These are phyloP conservation scores for Lepidocyrtinus sp. DNA, from an alignment of 2,888 invertebrate genomes.

Conservation along the genomic window DNA sequence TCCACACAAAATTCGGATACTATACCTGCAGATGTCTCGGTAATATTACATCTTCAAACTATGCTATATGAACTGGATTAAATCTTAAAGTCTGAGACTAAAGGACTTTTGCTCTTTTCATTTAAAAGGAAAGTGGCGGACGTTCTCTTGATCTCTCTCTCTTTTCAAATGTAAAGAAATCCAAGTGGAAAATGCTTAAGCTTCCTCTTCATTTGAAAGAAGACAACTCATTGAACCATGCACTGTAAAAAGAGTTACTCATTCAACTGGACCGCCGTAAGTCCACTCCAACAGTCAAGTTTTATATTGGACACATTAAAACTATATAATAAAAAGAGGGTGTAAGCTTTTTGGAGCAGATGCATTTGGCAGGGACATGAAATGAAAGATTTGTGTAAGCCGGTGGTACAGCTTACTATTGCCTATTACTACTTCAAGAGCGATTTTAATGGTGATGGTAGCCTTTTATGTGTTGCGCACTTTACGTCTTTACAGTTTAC, in stretches of 20 bases:
- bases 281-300: not conserved
- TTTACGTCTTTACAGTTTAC: slow-evolving; percentile 37
- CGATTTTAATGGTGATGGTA: slow-evolving; percentile 20
- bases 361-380: slow-evolving; percentile 40
- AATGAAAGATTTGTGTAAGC: slow-evolving; percentile 19
- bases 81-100: too few relatives aligned
- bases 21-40: too few relatives aligned
- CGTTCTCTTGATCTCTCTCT: slow-evolving; percentile 26
- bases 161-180: slow-evolving; percentile 24
- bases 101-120: not conserved
- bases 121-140: slow-evolving; percentile 21
- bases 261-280: not conserved
- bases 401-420: slow-evolving; percentile 1
- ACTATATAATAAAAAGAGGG: slow-evolving; percentile 9
- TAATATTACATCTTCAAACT: too few relatives aligned
- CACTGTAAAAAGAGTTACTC: not conserved
- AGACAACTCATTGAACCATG: not conserved
- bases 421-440: too few relatives aligned
- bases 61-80: too few relatives aligned
- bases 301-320: not conserved
- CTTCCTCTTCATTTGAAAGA: slow-evolving; percentile 50
- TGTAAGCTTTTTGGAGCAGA: slow-evolving; percentile 34
- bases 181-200: slow-evolving; percentile 44
- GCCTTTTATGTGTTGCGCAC: slow-evolving; percentile 21
- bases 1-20: too few relatives aligned